Evolutionary conservation across 23 tunicate genomes (phyloP).

Genomic region (Styela plicata): DNA sequence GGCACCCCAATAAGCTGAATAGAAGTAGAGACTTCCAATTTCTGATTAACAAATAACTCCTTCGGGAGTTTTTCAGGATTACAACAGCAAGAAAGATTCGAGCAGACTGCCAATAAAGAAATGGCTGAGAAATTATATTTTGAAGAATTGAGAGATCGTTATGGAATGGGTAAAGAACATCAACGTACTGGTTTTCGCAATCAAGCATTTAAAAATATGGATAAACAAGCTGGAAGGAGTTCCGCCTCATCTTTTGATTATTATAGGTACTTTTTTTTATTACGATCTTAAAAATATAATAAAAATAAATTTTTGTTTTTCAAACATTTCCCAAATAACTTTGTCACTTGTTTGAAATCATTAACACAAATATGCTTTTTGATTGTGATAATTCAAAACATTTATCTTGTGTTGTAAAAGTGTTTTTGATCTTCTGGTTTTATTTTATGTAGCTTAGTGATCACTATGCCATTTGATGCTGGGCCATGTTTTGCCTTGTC

Average conservation of each 20-base stretch:
- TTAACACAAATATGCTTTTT: too few species aligned
- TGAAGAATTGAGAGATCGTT: conserved; percentile 28
- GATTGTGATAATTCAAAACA: neutral
- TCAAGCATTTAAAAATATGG: conserved; percentile 22
- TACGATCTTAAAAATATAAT: neutral
- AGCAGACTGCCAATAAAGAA: neutral
- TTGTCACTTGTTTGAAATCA: too few species aligned
- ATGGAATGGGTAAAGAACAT: conserved; percentile 18
- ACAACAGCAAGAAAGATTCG: neutral
- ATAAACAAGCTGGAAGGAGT: conserved; percentile 33
- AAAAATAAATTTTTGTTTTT: neutral
- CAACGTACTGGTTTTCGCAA: neutral
- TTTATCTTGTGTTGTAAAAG: neutral
- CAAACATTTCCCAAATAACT: too few species aligned
- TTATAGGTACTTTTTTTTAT: conserved; percentile 30
- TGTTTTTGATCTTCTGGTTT: too few species aligned
- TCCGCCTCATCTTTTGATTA: conserved; percentile 32
- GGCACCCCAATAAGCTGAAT: too few species aligned
- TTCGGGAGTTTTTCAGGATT: conserved; percentile 3
- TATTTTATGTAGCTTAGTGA: too few species aligned
- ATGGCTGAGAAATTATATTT: conserved; percentile 33
- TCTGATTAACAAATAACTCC: too few species aligned
- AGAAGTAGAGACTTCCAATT: too few species aligned
- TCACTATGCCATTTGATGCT: too few species aligned
- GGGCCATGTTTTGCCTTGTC: too few species aligned